Percentiles rank a stretch among this genome's conserved stretches.
phyloP scores from a whole-genome alignment of 23 tunicate species.

The Diplosoma virens region DNA sequence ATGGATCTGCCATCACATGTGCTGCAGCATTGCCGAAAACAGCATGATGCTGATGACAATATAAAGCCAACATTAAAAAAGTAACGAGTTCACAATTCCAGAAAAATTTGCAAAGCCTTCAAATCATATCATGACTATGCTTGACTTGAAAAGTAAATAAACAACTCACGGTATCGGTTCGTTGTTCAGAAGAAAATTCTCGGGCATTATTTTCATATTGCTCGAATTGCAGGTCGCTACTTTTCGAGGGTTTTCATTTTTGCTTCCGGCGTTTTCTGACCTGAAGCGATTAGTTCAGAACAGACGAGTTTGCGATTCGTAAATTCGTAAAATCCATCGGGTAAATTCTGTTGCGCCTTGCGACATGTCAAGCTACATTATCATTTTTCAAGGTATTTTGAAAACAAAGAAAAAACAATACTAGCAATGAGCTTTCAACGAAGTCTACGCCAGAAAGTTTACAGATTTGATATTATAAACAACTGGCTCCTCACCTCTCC shows the following conservation, averaged over 20 bases:
- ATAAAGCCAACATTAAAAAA: too few relatives aligned
- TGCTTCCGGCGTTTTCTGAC: not conserved
- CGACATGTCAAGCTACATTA: not conserved
- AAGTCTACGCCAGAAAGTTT: too few relatives aligned
- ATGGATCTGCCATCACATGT: too few relatives aligned
- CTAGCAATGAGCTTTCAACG: too few relatives aligned
- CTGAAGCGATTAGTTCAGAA: not conserved
- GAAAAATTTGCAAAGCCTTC: too few relatives aligned
- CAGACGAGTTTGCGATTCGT: not conserved
- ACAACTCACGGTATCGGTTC: constrained; percentile 42
- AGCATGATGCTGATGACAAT: too few relatives aligned
- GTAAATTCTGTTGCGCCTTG: not conserved
- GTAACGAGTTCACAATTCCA: too few relatives aligned
- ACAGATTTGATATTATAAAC: not conserved
- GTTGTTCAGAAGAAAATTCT: not conserved
- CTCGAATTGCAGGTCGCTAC: not conserved
- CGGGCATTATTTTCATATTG: not conserved
- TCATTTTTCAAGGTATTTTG: not conserved
- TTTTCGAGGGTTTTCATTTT: not conserved
- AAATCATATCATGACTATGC: too few relatives aligned
- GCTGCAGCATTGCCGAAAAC: too few relatives aligned
- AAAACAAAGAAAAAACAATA: not conserved
- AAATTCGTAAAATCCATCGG: not conserved
- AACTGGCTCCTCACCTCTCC: constrained; percentile 42
- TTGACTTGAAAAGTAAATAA: not conserved